Evolutionary conservation across 2,797 vertebrate species (phyloP), one percentile per base, ranked within the genome.

Genomic region (Gambusia yucatana): DNA sequence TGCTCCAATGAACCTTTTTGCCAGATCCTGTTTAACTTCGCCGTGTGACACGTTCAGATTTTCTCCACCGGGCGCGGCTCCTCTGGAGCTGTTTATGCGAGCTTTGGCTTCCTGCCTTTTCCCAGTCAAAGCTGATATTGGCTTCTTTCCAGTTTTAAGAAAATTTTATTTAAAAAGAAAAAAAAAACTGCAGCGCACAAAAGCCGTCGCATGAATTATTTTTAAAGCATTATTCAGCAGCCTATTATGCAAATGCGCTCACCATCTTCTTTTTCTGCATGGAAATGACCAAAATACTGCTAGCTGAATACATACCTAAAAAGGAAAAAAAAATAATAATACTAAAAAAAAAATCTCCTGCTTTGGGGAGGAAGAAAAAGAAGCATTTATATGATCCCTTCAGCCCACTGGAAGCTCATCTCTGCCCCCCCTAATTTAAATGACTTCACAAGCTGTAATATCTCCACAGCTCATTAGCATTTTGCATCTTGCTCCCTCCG

Each of bases 301-400:
- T 0, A 0, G 75, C 55, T 85, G 61, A 78, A 79, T 86, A 73
- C 71, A 75, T 72, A 63, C 78, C 80, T 82, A 39, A 73, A 85
- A 86, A 80, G 6, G 1, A 9, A 50, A 25, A 22, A 50, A 50
- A 16, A 16, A 17, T 17, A 20, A 44, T 11, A 3, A 44, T 44
- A 33, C 33, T 33, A 33, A 33, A 33, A 44, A 44, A 43, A 69
- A 85, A 87, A 80, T 55, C 3, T 0, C 9, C 80, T 55, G 72
- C 43, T 8, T 77, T 2, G 9, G 48, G 57, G 67, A 75, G 82
- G 6, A 28, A 39, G 33, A 33, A 10, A 48, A 72, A 79, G 41
- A 69, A n/a, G 65, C 61, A 82, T 89, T 86, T 84, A 67, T 85
- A 86, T 86, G 48, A 79, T 89, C 82, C 84, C 75, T 85, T 76